phyloP scores from a whole-genome alignment of 37 sponge, comb jelly and placozoan species.

The Halichondria panicea region DNA sequence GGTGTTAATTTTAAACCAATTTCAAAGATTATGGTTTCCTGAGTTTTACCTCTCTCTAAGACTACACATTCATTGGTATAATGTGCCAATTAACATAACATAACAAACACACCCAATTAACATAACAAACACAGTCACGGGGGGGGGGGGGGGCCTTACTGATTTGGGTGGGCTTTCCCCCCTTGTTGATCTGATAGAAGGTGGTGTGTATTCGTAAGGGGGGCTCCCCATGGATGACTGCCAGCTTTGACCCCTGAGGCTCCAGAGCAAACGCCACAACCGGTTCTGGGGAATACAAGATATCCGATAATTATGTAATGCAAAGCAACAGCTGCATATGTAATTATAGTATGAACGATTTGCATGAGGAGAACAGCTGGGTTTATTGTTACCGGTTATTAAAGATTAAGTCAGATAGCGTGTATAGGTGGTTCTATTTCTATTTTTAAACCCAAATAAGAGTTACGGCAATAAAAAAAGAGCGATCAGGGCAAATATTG shows the following conservation, averaged over 20 bases:
- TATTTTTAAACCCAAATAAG: too few relatives aligned
- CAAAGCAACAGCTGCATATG: background rate
- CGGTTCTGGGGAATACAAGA: conserved; percentile 32
- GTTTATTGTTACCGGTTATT: too few relatives aligned
- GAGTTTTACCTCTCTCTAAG: background rate
- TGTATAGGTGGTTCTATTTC: too few relatives aligned
- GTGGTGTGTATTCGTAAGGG: conserved; percentile 60
- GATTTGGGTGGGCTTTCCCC: conserved; percentile 33
- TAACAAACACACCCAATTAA: too few relatives aligned
- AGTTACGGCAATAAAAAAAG: too few relatives aligned
- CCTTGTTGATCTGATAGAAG: conserved; percentile 76
- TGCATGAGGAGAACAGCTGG: too few relatives aligned
- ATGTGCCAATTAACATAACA: background rate
- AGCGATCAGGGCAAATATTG: too few relatives aligned
- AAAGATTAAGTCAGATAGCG: too few relatives aligned
- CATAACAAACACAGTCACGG: too few relatives aligned
- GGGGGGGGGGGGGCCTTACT: conserved; percentile 67
- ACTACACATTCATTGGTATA: background rate
- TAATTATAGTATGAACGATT: background rate
- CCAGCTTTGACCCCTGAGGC: conserved; percentile 88
- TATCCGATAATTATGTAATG: background rate
- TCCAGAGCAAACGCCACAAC: conserved; percentile 82
- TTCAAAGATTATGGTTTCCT: background rate
- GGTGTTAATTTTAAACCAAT: background rate
- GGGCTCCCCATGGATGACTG: conserved; percentile 84